phyloP scores from a whole-genome alignment of 2,797 vertebrate genomes.

The Chloroceryle amazona region DNA sequence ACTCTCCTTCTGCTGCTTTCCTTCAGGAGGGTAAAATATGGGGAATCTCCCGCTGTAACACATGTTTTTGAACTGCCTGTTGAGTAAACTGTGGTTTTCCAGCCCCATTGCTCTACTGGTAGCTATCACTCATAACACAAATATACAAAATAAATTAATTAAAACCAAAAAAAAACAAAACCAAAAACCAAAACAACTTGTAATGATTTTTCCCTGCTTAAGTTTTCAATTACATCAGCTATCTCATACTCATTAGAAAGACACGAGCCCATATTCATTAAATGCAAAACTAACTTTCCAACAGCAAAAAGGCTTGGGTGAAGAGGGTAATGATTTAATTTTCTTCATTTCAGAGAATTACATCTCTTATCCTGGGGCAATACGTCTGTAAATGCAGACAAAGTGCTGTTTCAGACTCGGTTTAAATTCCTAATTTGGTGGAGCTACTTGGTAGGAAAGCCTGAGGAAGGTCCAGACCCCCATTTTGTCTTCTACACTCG shows the following conservation, averaged over 20 bases:
- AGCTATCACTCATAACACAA: slow-evolving; percentile 53
- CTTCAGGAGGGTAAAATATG: slow-evolving; percentile 5
- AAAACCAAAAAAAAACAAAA: not conserved
- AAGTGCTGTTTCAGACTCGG: slow-evolving; percentile 55
- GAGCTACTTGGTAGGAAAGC: slow-evolving; percentile 27
- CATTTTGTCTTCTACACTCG: not conserved
- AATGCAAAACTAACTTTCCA: slow-evolving; percentile 76
- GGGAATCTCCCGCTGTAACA: not conserved
- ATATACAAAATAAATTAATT: slow-evolving; percentile 66
- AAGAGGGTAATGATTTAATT: slow-evolving; percentile 77
- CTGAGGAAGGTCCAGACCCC: not conserved
- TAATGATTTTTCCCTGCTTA: slow-evolving; percentile 55
- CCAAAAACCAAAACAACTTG: not conserved
- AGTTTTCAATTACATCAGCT: slow-evolving; percentile 73
- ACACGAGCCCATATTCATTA: slow-evolving; percentile 70
- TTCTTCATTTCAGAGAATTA: slow-evolving; percentile 76
- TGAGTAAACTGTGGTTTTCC: not conserved
- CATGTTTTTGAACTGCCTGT: not conserved
- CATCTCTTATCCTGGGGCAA: slow-evolving; percentile 72
- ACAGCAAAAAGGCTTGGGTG: slow-evolving; percentile 68
- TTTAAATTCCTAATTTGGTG: slow-evolving; percentile 59
- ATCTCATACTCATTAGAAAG: slow-evolving; percentile 71
- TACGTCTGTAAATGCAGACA: slow-evolving; percentile 58
- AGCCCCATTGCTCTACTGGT: not conserved
- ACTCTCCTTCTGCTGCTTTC: not conserved